Percentiles rank a stretch among this genome's conserved stretches.
Evolutionary conservation across 2,797 vertebrate species (phyloP).

Genomic region (Microcaecilia unicolor): DNA sequence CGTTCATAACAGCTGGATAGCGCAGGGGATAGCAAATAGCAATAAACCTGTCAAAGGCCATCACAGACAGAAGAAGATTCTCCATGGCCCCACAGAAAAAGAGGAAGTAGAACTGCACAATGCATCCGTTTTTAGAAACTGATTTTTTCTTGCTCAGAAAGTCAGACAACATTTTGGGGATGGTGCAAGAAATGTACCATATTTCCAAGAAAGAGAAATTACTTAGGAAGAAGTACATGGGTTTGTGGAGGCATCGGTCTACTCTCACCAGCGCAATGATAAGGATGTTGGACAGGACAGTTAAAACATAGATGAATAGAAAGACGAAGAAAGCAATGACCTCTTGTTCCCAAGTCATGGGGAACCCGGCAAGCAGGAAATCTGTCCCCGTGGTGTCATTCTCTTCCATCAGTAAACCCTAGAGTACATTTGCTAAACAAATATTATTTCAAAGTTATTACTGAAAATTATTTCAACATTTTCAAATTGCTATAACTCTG

Average conservation of each 20-base stretch:
- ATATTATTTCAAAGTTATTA: no score
- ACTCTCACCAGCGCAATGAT: constrained; percentile 10
- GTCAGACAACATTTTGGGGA: constrained; percentile 25
- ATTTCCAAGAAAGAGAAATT: constrained; percentile 32
- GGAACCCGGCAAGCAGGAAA: constrained; percentile 20
- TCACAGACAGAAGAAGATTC: constrained; percentile 19
- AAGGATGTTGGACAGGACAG: constrained; percentile 16
- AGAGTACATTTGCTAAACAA: no score
- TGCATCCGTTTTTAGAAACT: constrained; percentile 4
- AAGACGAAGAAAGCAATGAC: constrained; percentile 11
- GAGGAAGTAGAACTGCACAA: constrained; percentile 19
- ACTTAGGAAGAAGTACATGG: constrained; percentile 32
- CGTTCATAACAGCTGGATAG: constrained; percentile 10
- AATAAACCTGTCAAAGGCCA: constrained; percentile 27
- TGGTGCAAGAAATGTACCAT: constrained; percentile 24
- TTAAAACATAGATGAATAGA: constrained; percentile 3
- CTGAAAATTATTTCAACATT: no score
- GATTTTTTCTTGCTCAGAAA: constrained; percentile 1
- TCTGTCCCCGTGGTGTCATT: neutral
- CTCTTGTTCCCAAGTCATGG: neutral
- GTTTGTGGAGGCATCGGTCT: constrained; percentile 12
- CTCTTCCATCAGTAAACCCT: no score
- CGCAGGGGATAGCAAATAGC: constrained; percentile 23
- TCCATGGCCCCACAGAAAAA: constrained; percentile 15
- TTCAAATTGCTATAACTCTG: no score